These are phyloP conservation scores for Caenorhabditis sp. DNA, from an alignment of 2,888 invertebrate genomes.

Conservation along the genomic window DNA sequence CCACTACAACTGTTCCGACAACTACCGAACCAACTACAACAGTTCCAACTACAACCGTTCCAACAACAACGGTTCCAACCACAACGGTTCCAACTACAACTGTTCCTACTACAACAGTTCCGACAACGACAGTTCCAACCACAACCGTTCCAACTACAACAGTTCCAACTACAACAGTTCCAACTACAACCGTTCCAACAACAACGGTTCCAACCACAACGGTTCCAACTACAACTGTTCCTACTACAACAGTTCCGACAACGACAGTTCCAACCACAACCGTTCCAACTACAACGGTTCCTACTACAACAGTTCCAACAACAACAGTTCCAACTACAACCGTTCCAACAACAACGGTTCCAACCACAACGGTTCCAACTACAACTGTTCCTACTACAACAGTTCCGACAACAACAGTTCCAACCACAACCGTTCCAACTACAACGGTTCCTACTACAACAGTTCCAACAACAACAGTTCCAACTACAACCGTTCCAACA, in stretches of 20 bases:
- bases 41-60: constrained; percentile 10
- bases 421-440: constrained; percentile 4
- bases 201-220: not conserved
- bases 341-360: not conserved
- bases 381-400: constrained; percentile 7
- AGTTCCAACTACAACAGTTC: not conserved
- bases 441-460: constrained; percentile 12
- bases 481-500: constrained; percentile 11
- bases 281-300: not conserved
- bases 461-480: constrained; percentile 8
- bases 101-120: not conserved
- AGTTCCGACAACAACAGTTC: not conserved
- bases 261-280: constrained; percentile 5
- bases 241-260: constrained; percentile 4
- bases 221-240: not conserved
- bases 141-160: not conserved
- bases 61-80: not conserved
- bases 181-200: not conserved
- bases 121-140: not conserved
- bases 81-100: not conserved
- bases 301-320: not conserved
- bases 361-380: constrained; percentile 17
- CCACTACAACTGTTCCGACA: constrained; percentile 3
- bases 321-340: not conserved
- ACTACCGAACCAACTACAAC: constrained; percentile 10